Conservation (phyloP, 2,888 invertebrate species). For the Ligdia adustata region DNA sequence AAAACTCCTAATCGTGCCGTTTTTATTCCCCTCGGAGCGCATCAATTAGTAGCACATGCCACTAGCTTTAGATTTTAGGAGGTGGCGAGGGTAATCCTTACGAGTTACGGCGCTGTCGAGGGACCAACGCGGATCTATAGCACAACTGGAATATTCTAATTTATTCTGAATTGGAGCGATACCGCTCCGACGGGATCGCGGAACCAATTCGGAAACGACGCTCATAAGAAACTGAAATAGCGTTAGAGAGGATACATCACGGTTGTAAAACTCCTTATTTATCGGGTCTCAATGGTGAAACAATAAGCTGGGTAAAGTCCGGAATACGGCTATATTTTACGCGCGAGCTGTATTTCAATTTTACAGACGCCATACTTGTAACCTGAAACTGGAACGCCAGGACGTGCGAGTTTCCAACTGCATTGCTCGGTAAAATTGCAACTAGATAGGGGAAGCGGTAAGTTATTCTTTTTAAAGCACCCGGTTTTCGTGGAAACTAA, state of each 20-base stretch:
- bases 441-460: conserved; percentile 1
- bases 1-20: conserved; percentile 60
- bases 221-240: conserved; percentile 43
- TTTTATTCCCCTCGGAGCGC: conserved; percentile 69
- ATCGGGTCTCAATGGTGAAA: conserved; percentile 40
- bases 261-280: conserved; percentile 46
- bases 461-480: not conserved
- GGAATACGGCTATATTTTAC: conserved; percentile 24
- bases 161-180: conserved; percentile 34
- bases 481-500: not conserved
- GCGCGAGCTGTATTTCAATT: conserved; percentile 32
- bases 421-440: not conserved
- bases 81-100: conserved; percentile 58
- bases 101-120: conserved; percentile 52
- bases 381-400: conserved; percentile 14
- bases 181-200: conserved; percentile 37
- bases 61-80: conserved; percentile 65
- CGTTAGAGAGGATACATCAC: conserved; percentile 33
- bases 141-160: conserved; percentile 49
- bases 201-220: conserved; percentile 44
- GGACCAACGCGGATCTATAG: conserved; percentile 44
- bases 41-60: conserved; percentile 77
- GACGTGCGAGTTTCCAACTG: conserved; percentile 24
- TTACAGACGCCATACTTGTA: conserved; percentile 27
- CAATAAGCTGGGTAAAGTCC: conserved; percentile 34